phyloP scores from a whole-genome alignment of 2,888 invertebrate genomes.

The Nephrotoma flavescens region DNA sequence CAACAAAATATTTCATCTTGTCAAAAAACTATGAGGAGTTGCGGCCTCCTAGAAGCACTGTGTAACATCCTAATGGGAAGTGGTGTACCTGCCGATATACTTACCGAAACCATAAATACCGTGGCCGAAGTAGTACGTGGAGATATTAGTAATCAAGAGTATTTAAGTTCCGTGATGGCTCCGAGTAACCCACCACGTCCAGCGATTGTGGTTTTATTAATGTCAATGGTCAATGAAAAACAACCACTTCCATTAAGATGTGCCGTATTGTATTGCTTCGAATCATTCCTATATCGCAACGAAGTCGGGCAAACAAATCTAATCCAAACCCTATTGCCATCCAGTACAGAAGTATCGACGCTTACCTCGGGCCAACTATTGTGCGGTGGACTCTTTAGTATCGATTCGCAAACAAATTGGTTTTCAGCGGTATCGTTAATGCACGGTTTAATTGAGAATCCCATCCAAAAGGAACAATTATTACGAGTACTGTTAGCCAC shows the following conservation, averaged over 20 bases:
- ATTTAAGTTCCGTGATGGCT: constrained; percentile 76
- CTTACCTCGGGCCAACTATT: constrained; percentile 76
- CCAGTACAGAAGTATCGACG: constrained; percentile 56
- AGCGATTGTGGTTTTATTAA: constrained; percentile 82
- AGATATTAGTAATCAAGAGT: constrained; percentile 79
- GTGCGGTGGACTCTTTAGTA: constrained; percentile 82
- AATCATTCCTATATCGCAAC: constrained; percentile 90
- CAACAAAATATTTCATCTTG: constrained; percentile 66
- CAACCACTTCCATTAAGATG: constrained; percentile 83
- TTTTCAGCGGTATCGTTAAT: constrained; percentile 83
- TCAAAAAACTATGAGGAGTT: constrained; percentile 77
- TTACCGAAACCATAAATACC: constrained; percentile 91
- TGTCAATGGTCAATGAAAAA: constrained; percentile 97
- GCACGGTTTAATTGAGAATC: constrained; percentile 78
- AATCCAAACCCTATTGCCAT: constrained; percentile 83
- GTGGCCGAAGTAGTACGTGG: constrained; percentile 87
- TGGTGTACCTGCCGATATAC: constrained; percentile 90
- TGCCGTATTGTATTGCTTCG: constrained; percentile 93
- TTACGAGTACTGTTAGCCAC: constrained; percentile 81
- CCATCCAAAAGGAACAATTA: constrained; percentile 75
- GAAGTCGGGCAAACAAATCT: constrained; percentile 75
- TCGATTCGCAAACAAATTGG: constrained; percentile 86
- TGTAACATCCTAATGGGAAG: constrained; percentile 89
- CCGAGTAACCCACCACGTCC: constrained; percentile 89
- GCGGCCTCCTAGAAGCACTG: constrained; percentile 64